Base-by-base conservation (phyloP, 2,797 vertebrate genomes). In the Ctenopoma multispine region DNA sequence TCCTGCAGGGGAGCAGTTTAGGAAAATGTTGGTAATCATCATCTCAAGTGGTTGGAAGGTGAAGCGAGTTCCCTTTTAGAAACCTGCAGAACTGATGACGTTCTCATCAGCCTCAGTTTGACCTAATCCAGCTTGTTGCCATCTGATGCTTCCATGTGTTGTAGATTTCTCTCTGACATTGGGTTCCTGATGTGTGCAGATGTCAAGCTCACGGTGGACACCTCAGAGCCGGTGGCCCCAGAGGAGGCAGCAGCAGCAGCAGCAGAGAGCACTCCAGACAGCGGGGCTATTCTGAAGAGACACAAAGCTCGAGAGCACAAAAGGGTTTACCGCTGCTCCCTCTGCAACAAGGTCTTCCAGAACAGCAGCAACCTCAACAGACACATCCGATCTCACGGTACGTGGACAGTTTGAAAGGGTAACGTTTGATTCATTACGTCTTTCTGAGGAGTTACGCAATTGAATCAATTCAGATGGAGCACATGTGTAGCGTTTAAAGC, bases 291-390 rank as follows among this genome's bases (percentile, higher is more conserved):
- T 70, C 63, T 78, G 15, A 93, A 84, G 84, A 90, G 89, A 55
- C 89, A 80, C 83, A 90, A 96, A 85, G 87, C 94, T 21, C 94
- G 96, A 56, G 97, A 99, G 87, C 97, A 96, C 92, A 96, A 97
- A 86, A 92, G 96, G 23, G 94, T 97, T 6, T 97, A 98, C 90
- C 96, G 97, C 87, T 99, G 98, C 87, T 92, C 94, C 60, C 94
- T 96, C 83, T 99, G 98, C 92, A 97, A 90, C 85, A 99, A 99
- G 91, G 89, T 96, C 90, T 99, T 99, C 93, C 97, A 98, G 93
- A 99, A 99, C 95, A 98, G 97, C 96, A 99, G 97, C 94, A 99
- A 99, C 91, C 96, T 99, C 77, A 99, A 98, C 94, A 89, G 98
- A 61, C 98, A 99, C 85, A 93, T 99, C 89, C 96, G 98, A 31